Evolutionary conservation across 2,888 invertebrate genomes (phyloP), one percentile per base, ranked within the genome.

Genomic region (Boloria euphrosyne): DNA sequence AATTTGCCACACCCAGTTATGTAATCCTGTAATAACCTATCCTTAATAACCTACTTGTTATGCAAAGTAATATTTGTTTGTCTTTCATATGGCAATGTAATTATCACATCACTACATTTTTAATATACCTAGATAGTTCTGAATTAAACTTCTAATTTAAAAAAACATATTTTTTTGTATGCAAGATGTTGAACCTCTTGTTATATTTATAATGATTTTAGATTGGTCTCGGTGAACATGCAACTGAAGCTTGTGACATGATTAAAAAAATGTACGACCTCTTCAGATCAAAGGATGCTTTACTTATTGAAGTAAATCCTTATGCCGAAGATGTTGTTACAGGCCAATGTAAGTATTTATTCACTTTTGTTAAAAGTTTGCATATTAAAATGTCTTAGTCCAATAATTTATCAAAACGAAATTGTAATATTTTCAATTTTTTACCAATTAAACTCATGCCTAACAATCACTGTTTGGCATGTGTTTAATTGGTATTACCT

Each of bases 271-370:
- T 98, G 90, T 98, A 98, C 80, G 94, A 95, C 58, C 87, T 98
- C 76, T 98, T 99, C 82, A 85, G 96, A 7, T 95, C 96, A 80
- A 97, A 97, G 81, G 98, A 99, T 89, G 97, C 98, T 1, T 94
- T 98, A 18, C 91, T 98, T 67, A 95, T 98, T 79, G 98, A 99
- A 92, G 96, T 99, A 62, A 99, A 99, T 90, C 98, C 98, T 3
- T 96, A 98, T 80, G 97, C 98, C 44, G 98, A 98, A 86, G 98
- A 98, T 87, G 96, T 96, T 31, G 92, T 95, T 64, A 75, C 82
- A 75, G 96, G 95, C 78, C 86, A 95, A 83, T 96, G 96, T 96
- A 91, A 93, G 93, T 38, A 38, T 38, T 38, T 38, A 38, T 38
- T 7, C 31, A 7, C 7, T 2, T 46, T 16, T 0, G 22, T 22